Evolutionary conservation across 2,113 vertebrate genomes (phyloP).

Genomic region (Sarotherodon lohbergeri): DNA sequence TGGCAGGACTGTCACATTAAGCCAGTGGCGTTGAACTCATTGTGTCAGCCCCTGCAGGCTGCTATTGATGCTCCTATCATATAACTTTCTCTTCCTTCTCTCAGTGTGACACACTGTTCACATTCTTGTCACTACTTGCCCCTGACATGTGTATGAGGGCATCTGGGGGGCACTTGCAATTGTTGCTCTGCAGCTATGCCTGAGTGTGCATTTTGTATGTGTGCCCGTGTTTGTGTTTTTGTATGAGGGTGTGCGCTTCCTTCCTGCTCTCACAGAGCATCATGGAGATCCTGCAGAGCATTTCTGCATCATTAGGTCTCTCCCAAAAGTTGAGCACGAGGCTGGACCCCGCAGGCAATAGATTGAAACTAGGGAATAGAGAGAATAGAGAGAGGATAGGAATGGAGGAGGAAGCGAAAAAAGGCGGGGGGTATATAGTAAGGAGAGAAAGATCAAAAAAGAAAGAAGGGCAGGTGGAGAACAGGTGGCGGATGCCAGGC

Average conservation of each 20-base stretch:
- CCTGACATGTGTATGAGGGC: neutral
- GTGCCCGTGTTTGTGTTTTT: slow-evolving; percentile 1
- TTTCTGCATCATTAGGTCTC: slow-evolving; percentile 57
- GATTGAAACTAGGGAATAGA: slow-evolving; percentile 17
- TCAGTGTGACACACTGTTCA: slow-evolving; percentile 14
- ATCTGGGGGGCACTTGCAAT: neutral
- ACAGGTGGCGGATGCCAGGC: neutral
- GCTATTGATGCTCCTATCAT: slow-evolving; percentile 56
- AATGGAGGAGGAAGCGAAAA: neutral
- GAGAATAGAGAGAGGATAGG: neutral
- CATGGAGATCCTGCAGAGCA: slow-evolving; percentile 26
- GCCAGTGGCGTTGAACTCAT: slow-evolving; percentile 55
- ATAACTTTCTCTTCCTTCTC: slow-evolving; percentile 10
- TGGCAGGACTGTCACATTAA: slow-evolving; percentile 54
- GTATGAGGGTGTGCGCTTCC: neutral
- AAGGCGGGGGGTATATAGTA: neutral
- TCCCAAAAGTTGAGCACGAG: slow-evolving; percentile 30
- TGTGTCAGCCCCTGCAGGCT: slow-evolving; percentile 61
- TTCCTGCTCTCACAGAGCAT: slow-evolving; percentile 26
- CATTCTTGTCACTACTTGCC: slow-evolving; percentile 27
- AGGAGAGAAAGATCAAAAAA: neutral
- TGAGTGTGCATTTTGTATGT: neutral
- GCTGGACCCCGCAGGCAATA: slow-evolving; percentile 11
- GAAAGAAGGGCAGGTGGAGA: neutral
- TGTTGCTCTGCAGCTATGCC: slow-evolving; percentile 18